Base-by-base conservation (phyloP, 2,888 invertebrate genomes). In the Linnaemya tessellans region DNA sequence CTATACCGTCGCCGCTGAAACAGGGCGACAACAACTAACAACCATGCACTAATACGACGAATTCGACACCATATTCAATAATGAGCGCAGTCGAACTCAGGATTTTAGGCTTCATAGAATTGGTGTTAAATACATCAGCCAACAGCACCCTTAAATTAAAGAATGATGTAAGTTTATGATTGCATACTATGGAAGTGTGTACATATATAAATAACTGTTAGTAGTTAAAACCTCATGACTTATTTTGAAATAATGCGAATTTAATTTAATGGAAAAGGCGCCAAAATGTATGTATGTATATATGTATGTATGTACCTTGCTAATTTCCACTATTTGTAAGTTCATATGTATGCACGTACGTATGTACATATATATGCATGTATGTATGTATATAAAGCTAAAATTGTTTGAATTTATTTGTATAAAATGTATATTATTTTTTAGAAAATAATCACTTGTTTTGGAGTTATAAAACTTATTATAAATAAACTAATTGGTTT, bases 401-500 rank as follows among this genome's bases (percentile, higher is more conserved):
- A 58, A 80, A 58, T 74, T 38, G 9, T 60, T 71, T 46, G 8
- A 60, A 58, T 15, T 65, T 49, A 80, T 83, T 79, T 80, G 22
- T 80, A 54, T 87, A 88, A 87, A 88, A 88, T 73, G 71, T 81
- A 41, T 87, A 87, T 87, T 88, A 87, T 68, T 88, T 88, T 77
- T 88, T 71, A 82, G 74, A 87, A 88, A 84, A 87, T 87, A 78
- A 86, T 87, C 77, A 84, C 75, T 80, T 83, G 87, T 87, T 74
- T 75, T 68, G 67, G 35, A 51, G 18, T 70, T 77, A 82, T 86
- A 87, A 87, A 87, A 68, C 38, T 68, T 78, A 54, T 77, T 62
- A 56, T 49, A 49, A 65, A 38, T 41, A 35, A 49, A 49, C 5
- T 18, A 65, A 35, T 30, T 77, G 79, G 73, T 56, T 86, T 79